phyloP scores from a whole-genome alignment of 2,113 vertebrate species.

The Lophura nycthemera region DNA sequence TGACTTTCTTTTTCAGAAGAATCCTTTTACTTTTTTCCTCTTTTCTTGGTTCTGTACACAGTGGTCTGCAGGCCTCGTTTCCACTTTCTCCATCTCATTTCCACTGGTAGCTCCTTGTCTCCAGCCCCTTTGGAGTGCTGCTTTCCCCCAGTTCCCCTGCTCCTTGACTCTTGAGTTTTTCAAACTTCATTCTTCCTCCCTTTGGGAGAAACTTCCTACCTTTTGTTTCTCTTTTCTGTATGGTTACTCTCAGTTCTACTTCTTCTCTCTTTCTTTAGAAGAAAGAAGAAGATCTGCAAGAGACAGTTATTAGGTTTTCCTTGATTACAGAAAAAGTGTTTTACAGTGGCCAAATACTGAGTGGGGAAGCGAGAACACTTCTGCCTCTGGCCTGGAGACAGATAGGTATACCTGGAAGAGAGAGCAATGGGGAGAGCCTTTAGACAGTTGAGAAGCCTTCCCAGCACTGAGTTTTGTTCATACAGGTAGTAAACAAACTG shows the following conservation, averaged over 20 bases:
- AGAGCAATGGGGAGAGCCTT: background rate
- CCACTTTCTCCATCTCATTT: background rate
- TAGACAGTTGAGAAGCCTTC: background rate
- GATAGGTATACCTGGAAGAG: background rate
- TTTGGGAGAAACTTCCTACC: background rate
- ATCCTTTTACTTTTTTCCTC: slow-evolving; percentile 26
- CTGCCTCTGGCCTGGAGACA: background rate
- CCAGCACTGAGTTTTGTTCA: background rate
- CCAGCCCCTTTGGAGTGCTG: background rate
- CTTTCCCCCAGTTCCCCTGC: rapidly evolving
- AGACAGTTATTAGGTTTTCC: background rate
- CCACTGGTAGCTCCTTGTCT: background rate
- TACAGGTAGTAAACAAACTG: background rate
- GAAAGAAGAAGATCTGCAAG: background rate
- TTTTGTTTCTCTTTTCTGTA: background rate
- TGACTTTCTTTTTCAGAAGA: slow-evolving; percentile 21
- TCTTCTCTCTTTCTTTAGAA: background rate
- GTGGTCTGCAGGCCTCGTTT: background rate
- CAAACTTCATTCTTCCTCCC: background rate
- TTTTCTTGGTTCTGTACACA: slow-evolving; percentile 4
- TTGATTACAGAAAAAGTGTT: background rate
- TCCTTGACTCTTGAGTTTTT: background rate
- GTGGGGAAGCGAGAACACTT: background rate
- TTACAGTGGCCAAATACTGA: background rate
- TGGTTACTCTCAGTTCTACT: background rate